Conservation (phyloP, 2,888 invertebrate species). For the Lydus trimaculatus region DNA sequence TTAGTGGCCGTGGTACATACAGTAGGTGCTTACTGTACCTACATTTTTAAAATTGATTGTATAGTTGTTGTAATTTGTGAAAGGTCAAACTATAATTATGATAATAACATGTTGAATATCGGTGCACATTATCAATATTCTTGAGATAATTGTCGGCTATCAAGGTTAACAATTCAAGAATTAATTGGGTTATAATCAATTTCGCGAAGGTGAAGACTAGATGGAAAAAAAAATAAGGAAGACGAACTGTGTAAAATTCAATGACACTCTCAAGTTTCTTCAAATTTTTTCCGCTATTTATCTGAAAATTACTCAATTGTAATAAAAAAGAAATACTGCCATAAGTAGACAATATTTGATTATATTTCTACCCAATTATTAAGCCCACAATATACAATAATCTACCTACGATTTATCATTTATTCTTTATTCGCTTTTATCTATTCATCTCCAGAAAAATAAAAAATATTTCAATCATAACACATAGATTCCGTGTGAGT, state of each 20-base stretch:
- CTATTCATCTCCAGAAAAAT: slow-evolving; percentile 1
- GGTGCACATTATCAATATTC: background rate
- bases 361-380: background rate
- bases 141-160: background rate
- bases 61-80: background rate
- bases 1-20: background rate
- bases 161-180: background rate
- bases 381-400: background rate
- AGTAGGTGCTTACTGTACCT: background rate
- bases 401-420: background rate
- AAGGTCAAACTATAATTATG: background rate
- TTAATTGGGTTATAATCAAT: background rate
- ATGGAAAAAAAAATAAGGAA: background rate
- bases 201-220: background rate
- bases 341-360: background rate
- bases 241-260: too few relatives aligned
- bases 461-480: slow-evolving; percentile 7
- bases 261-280: too few relatives aligned
- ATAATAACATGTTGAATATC: background rate
- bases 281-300: background rate
- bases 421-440: background rate
- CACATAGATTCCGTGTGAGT: background rate
- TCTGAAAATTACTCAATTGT: background rate
- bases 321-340: background rate
- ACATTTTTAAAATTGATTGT: too few relatives aligned